These are phyloP conservation scores for Craniophora ligustri DNA, from an alignment of 2,888 invertebrate species.

Conservation along the genomic window DNA sequence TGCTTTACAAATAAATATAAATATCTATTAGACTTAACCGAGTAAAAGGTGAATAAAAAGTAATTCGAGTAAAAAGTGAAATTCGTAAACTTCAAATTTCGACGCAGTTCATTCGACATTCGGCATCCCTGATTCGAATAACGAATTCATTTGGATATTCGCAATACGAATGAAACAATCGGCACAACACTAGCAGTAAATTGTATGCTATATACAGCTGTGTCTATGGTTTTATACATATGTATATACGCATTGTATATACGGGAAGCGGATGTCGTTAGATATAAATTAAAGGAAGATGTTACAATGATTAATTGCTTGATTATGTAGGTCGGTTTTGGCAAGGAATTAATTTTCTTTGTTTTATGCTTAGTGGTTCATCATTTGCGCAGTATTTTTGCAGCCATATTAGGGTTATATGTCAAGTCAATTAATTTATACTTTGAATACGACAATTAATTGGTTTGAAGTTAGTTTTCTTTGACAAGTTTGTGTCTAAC, in stretches of 20 bases:
- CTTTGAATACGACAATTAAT: no score
- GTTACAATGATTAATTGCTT: conserved; percentile 53
- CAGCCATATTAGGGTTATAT: not conserved
- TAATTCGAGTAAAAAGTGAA: no score
- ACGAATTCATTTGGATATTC: conserved; percentile 13
- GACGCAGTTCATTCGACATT: not conserved
- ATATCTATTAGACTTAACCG: not conserved
- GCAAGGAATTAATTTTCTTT: conserved; percentile 35
- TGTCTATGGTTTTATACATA: conserved; percentile 13
- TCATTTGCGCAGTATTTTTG: not conserved
- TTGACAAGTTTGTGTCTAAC: no score
- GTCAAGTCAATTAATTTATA: no score
- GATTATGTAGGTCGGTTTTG: conserved; percentile 48
- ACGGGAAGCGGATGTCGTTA: conserved; percentile 70
- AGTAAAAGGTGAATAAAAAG: no score
- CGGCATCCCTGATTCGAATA: conserved; percentile 1
- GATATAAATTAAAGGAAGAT: conserved; percentile 50
- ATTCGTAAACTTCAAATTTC: not conserved
- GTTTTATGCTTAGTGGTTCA: conserved; percentile 24
- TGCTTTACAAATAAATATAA: not conserved
- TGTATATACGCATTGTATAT: conserved; percentile 31
- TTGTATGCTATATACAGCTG: conserved; percentile 10
- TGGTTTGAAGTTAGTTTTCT: no score
- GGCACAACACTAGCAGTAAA: conserved; percentile 32
- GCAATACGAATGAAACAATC: conserved; percentile 1